phyloP scores from a whole-genome alignment of 2,797 vertebrate genomes.

The Myioborus melanocephalus region DNA sequence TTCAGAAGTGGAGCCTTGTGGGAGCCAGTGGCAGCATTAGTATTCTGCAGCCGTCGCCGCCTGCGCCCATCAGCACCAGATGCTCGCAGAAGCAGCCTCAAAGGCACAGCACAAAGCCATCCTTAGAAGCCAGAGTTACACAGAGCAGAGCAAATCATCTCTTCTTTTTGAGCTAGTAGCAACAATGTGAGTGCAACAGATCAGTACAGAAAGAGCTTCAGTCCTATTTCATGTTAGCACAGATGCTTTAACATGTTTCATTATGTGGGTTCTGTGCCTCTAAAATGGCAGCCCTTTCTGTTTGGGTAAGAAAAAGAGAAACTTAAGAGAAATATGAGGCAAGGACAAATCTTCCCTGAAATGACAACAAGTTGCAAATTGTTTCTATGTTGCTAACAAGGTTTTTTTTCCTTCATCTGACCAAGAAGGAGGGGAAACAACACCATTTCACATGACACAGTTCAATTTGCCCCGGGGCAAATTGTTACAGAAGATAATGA shows the following conservation, averaged over 20 bases:
- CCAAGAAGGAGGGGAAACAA: neutral
- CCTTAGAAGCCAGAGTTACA: neutral
- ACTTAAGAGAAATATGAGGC: neutral
- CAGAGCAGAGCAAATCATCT: neutral
- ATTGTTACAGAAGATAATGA: slow-evolving; percentile 39
- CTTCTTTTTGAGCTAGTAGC: neutral
- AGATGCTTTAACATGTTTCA: neutral
- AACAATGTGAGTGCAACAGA: slow-evolving; percentile 23
- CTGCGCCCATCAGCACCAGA: slow-evolving; percentile 2
- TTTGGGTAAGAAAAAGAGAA: neutral
- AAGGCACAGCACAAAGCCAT: slow-evolving; percentile 13
- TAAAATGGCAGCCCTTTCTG: neutral
- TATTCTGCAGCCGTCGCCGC: neutral
- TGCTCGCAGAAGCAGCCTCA: neutral
- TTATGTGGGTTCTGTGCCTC: neutral
- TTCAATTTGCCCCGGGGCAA: neutral
- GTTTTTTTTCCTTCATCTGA: neutral
- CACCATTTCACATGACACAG: neutral
- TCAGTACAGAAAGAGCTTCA: slow-evolving; percentile 3
- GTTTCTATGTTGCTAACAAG: neutral
- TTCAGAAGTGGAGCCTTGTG: neutral
- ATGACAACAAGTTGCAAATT: neutral
- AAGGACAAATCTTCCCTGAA: neutral
- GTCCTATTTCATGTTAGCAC: neutral
- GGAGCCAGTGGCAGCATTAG: slow-evolving; percentile 19